These are phyloP conservation scores for Tiaroga cobitis DNA, from an alignment of 2,797 vertebrate species.

Conservation along the genomic window DNA sequence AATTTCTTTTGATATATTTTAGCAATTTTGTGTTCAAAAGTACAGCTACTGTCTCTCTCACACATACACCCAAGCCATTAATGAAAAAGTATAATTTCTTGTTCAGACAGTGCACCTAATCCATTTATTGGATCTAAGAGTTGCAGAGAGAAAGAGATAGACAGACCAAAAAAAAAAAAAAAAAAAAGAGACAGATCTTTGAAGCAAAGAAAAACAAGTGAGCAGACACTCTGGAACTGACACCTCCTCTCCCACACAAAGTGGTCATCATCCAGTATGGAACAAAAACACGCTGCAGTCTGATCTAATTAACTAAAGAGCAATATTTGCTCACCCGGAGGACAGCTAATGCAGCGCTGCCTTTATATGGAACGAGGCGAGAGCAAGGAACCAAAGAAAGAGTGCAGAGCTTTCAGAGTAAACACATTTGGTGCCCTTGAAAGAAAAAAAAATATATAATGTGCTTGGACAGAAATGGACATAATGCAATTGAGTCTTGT, in stretches of 20 bases:
- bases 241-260: conserved; percentile 68
- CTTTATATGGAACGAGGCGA: conserved; percentile 61
- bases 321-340: conserved; percentile 68
- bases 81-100: conserved; percentile 15
- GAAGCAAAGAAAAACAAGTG: conserved; percentile 66
- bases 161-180: not conserved
- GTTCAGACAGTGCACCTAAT: conserved; percentile 34
- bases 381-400: conserved; percentile 48
- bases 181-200: conserved; percentile 33
- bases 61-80: not conserved
- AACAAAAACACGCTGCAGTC: conserved; percentile 70
- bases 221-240: conserved; percentile 69
- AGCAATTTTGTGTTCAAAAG: not conserved
- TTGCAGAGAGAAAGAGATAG: conserved; percentile 15
- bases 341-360: conserved; percentile 72
- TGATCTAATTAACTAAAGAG: conserved; percentile 71
- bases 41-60: not conserved
- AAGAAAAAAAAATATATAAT: conserved; percentile 15
- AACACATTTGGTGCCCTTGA: conserved; percentile 45
- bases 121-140: conserved; percentile 38
- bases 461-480: not conserved
- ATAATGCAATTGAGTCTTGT: conserved; percentile 25
- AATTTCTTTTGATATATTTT: not conserved
- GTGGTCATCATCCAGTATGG: conserved; percentile 68
- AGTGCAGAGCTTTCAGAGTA: conserved; percentile 52